A percentile compares a stretch with the other conserved stretches of the same genome.
Conservation (phyloP, 2,888 invertebrate genomes). For the Ophion slaviceki region DNA sequence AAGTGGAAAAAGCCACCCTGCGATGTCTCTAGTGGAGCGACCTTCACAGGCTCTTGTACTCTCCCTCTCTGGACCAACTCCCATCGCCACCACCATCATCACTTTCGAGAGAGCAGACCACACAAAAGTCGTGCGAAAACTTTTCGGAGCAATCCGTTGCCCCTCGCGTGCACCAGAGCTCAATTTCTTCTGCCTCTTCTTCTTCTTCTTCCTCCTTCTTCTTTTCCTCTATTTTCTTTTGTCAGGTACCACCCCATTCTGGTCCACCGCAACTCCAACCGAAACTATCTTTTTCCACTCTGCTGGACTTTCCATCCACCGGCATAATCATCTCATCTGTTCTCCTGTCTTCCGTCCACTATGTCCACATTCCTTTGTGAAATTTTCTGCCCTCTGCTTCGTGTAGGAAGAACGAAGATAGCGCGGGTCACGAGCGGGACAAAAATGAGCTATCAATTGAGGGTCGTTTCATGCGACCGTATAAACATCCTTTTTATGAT, state of each 20-base stretch:
- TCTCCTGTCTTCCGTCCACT: constrained; percentile 44
- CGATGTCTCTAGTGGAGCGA: constrained; percentile 29
- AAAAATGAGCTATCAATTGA: constrained; percentile 1
- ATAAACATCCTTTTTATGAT: not conserved
- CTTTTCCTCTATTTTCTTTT: constrained; percentile 34
- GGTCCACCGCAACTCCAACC: constrained; percentile 47
- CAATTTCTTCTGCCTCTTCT: constrained; percentile 48
- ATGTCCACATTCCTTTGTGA: constrained; percentile 27
- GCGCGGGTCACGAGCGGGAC: not conserved
- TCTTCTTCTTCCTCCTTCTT: constrained; percentile 31
- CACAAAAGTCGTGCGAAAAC: constrained; percentile 67
- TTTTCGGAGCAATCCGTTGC: constrained; percentile 66
- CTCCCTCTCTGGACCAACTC: constrained; percentile 46
- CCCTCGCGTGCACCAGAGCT: constrained; percentile 34
- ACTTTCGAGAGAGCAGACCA: constrained; percentile 55
- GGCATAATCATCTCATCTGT: constrained; percentile 61
- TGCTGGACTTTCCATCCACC: constrained; percentile 47
- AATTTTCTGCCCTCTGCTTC: constrained; percentile 5
- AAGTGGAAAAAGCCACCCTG: constrained; percentile 51
- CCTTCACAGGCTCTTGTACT: constrained; percentile 34
- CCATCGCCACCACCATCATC: constrained; percentile 45
- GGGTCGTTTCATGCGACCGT: not conserved
- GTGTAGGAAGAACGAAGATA: not conserved
- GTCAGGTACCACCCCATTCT: constrained; percentile 21
- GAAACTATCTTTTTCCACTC: constrained; percentile 64